Evolutionary conservation across 2,888 invertebrate genomes (phyloP).

Genomic region (Incurvaria masculella): DNA sequence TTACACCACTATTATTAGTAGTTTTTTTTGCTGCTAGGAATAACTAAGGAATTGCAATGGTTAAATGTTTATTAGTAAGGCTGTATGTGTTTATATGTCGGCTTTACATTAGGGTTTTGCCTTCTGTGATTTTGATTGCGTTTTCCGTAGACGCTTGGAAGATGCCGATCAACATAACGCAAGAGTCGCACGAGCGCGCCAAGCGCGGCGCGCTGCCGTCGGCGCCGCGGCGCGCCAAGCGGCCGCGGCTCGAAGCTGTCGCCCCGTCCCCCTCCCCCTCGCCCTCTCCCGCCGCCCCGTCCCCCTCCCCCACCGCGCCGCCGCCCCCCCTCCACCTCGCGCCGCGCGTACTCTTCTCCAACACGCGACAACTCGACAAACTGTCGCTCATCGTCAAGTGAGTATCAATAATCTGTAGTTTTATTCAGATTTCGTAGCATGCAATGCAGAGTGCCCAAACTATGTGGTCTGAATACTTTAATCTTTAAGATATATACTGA

Average conservation of each 20-base stretch:
- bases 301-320: constrained; percentile 14
- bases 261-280: constrained; percentile 8
- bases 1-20: too few relatives aligned
- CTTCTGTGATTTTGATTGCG: too few relatives aligned
- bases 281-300: constrained; percentile 21
- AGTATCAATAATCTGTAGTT: constrained; percentile 7
- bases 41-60: too few relatives aligned
- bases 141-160: constrained; percentile 98
- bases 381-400: constrained; percentile 49
- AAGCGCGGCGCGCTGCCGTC: constrained; percentile 63
- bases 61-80: too few relatives aligned
- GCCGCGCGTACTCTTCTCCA: constrained; percentile 58
- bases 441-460: too few relatives aligned
- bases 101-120: too few relatives aligned
- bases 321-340: constrained; percentile 35
- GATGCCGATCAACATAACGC: constrained; percentile 85
- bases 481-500: too few relatives aligned
- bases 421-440: too few relatives aligned
- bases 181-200: constrained; percentile 81
- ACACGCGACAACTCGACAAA: constrained; percentile 28
- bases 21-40: too few relatives aligned
- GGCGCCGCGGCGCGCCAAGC: constrained; percentile 50
- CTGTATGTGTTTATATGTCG: too few relatives aligned
- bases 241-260: constrained; percentile 43
- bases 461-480: too few relatives aligned